phyloP scores from a whole-genome alignment of 2,888 invertebrate genomes.

The Invenusta paracnida region DNA sequence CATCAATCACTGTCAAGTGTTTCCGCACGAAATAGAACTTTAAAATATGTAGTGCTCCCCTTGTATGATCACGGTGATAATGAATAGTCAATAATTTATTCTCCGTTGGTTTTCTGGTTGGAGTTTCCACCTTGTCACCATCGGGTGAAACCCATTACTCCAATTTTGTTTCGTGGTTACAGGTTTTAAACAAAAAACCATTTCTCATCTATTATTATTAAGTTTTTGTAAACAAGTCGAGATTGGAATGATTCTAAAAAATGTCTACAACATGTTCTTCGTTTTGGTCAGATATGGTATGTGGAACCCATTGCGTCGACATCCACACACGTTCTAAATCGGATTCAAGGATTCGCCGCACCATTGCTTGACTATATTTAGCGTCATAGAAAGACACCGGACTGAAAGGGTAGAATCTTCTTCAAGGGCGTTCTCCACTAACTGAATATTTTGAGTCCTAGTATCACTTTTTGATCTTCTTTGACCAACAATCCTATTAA shows the following conservation, averaged over 20 bases:
- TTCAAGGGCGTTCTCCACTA: too few relatives aligned
- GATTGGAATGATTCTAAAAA: background rate
- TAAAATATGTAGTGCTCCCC: background rate
- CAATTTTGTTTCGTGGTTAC: background rate
- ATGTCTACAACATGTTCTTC: too few relatives aligned
- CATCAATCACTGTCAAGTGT: background rate
- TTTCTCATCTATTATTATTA: background rate
- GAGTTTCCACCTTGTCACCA: background rate
- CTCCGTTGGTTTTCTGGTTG: background rate
- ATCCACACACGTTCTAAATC: too few relatives aligned
- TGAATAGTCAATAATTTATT: background rate
- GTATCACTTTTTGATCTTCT: too few relatives aligned
- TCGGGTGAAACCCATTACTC: background rate
- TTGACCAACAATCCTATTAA: too few relatives aligned
- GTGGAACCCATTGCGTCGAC: too few relatives aligned
- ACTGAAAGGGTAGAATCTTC: too few relatives aligned
- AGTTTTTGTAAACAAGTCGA: background rate
- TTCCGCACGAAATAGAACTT: background rate
- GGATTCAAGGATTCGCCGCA: too few relatives aligned
- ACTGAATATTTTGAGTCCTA: too few relatives aligned
- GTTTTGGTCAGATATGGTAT: too few relatives aligned
- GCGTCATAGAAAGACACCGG: too few relatives aligned
- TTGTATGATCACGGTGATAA: background rate
- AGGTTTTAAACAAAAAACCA: background rate
- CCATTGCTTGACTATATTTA: too few relatives aligned